Percentiles rank a stretch among this genome's conserved stretches.
Conservation (phyloP, 2,888 invertebrate species). For the Meliscaeva auricollis region DNA sequence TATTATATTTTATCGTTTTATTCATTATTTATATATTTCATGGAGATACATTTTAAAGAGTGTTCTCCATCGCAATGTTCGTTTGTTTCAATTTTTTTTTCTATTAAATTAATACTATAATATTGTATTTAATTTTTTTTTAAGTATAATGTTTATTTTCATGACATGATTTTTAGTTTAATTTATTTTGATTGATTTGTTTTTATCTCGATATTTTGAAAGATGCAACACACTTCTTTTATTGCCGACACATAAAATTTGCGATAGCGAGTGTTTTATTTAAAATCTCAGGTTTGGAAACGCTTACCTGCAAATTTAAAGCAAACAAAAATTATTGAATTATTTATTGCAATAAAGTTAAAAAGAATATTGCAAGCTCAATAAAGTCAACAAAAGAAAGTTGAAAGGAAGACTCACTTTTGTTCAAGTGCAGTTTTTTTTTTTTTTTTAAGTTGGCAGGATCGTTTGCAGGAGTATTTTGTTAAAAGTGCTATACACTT, state of each 20-base stretch:
- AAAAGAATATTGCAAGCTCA: background rate
- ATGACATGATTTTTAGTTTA: constrained; percentile 54
- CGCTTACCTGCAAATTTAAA: constrained; percentile 65
- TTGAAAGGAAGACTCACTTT: constrained; percentile 57
- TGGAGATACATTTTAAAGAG: constrained; percentile 44
- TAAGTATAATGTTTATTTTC: constrained; percentile 52
- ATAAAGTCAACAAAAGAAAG: background rate
- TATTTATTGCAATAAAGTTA: constrained; percentile 6
- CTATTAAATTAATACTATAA: constrained; percentile 38
- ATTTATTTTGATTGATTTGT: constrained; percentile 11
- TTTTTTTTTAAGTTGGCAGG: constrained; percentile 21
- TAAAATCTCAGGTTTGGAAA: background rate
- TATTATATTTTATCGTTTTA: constrained; percentile 38
- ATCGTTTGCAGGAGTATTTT: constrained; percentile 25
- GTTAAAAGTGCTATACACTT: constrained; percentile 22
- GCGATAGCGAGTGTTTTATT: constrained; percentile 1
- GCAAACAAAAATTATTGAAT: constrained; percentile 15
- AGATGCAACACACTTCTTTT: constrained; percentile 55
- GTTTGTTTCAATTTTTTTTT: constrained; percentile 40
- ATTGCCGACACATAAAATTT: background rate
- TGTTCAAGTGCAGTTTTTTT: constrained; percentile 55
- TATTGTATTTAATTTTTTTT: constrained; percentile 27
- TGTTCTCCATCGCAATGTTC: constrained; percentile 44
- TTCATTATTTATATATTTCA: background rate
- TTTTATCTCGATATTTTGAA: constrained; percentile 46